Conservation (phyloP, 2,888 invertebrate species). For the Argynnis bischoffii region DNA sequence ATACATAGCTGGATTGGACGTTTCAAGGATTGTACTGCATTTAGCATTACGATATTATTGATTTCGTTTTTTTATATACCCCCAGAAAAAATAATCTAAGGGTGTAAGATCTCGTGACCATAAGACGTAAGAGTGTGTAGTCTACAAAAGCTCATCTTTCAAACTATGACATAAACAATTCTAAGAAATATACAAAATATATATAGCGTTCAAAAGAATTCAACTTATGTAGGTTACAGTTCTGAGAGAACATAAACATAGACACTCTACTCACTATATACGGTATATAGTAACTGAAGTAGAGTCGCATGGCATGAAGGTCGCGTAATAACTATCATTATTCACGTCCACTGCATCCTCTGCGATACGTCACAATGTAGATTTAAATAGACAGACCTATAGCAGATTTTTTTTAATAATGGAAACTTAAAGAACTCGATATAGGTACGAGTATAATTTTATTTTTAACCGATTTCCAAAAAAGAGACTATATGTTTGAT, state of each 20-base stretch:
- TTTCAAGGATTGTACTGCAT: too few relatives aligned
- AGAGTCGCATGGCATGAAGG: slow-evolving; percentile 49
- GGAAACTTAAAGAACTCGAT: too few relatives aligned
- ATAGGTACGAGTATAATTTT: too few relatives aligned
- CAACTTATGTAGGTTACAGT: not conserved
- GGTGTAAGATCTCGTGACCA: too few relatives aligned
- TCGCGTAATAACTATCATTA: slow-evolving; percentile 65
- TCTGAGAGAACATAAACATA: slow-evolving; percentile 1
- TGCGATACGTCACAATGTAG: slow-evolving; percentile 12
- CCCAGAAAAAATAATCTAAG: too few relatives aligned
- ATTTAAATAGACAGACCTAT: slow-evolving; percentile 1
- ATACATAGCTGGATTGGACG: too few relatives aligned
- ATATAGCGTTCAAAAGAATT: not conserved
- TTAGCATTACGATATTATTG: too few relatives aligned
- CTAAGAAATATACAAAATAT: not conserved
- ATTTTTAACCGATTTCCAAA: too few relatives aligned
- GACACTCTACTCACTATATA: slow-evolving; percentile 6
- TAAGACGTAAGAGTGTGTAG: too few relatives aligned
- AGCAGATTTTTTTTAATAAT: not conserved
- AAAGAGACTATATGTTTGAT: too few relatives aligned
- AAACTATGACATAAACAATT: not conserved
- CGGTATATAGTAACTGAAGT: slow-evolving; percentile 4
- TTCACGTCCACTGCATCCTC: slow-evolving; percentile 39
- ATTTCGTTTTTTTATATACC: too few relatives aligned
- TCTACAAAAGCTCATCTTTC: too few relatives aligned